Evolutionary conservation across 2,888 invertebrate species (phyloP), one percentile per base, ranked within the genome.

Genomic region (Drosophila stalkeri): DNA sequence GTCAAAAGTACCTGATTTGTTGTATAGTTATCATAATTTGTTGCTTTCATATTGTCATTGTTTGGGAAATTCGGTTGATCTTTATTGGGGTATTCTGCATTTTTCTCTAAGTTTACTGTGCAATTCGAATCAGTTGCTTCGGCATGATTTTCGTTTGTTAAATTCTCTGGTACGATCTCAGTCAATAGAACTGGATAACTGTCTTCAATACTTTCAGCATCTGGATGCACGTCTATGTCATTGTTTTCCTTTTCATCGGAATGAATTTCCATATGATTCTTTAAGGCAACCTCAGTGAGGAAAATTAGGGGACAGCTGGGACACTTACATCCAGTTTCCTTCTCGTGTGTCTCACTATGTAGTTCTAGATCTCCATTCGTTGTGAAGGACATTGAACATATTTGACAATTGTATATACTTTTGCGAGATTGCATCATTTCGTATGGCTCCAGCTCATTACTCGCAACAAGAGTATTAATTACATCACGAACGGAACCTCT

Each of bases 241-340:
- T 27, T 23, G 6, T 16, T 3, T 16, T n/a, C 12, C 16, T 1
- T 16, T 14, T 55, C 16, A 14, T 3, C 20, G 2, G 44, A 37
- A 44, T 54, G 44, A n/a, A 11, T 46, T 9, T 27, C 12, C n/a
- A 52, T 35, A 62, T 63, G 54, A 3, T 14, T 16, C 9, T 35
- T 23, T 0, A 35, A 14, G 35, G n/a, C 14, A 14, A 0, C 23
- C 4, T 11, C 8, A 27, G 43, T 44, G 37, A n/a, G 2, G 5
- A 35, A 35, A 5, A n/a, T 14, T 44, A 14, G 9, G 4, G 20
- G 14, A 14, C 51, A 51, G 18, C 12, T 18, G 18, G 35, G 20
- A 51, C 51, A 35, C 20, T 51, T 51, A 5, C 7, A 51, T 0
- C 6, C 11, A 3, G 1, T 6, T 27, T 11, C 5, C 11, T n/a